Conservation (phyloP, 2,113 vertebrate genomes). For the Anhinga rufa region DNA sequence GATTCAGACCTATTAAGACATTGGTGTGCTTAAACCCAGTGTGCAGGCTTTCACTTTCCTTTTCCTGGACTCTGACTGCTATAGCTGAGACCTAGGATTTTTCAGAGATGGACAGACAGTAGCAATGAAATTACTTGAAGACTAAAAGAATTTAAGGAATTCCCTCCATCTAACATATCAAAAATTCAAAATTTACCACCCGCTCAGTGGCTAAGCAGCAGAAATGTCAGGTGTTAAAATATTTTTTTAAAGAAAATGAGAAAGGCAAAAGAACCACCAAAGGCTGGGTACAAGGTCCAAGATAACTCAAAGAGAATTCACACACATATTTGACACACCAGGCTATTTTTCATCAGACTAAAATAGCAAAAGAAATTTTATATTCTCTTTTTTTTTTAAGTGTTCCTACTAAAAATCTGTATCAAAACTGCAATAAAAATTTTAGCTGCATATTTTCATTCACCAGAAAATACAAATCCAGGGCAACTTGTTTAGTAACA, state of each 20-base stretch:
- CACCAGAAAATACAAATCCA: not conserved
- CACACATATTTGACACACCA: constrained; percentile 2
- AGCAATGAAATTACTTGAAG: not conserved
- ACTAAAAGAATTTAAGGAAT: constrained; percentile 3
- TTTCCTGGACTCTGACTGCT: not conserved
- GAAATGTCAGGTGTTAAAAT: constrained; percentile 55
- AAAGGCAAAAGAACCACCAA: constrained; percentile 36
- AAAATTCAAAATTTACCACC: not conserved
- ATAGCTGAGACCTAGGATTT: not conserved
- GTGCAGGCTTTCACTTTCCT: not conserved
- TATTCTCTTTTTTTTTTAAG: not conserved
- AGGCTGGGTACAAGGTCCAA: not conserved
- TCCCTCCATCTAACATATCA: not conserved
- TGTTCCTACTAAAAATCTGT: not conserved
- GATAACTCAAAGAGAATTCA: constrained; percentile 34
- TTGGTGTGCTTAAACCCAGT: not conserved
- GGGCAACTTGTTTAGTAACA: not conserved
- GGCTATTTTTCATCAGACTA: not conserved
- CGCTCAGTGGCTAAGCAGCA: not conserved
- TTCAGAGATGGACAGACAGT: not conserved
- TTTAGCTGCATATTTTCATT: not conserved
- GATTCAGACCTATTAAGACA: not conserved
- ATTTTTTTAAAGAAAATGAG: constrained; percentile 52
- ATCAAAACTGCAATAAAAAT: not conserved
- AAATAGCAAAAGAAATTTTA: constrained; percentile 1